Conservation (phyloP, 2,888 invertebrate species). For the Scaptomyza caliginosa region DNA sequence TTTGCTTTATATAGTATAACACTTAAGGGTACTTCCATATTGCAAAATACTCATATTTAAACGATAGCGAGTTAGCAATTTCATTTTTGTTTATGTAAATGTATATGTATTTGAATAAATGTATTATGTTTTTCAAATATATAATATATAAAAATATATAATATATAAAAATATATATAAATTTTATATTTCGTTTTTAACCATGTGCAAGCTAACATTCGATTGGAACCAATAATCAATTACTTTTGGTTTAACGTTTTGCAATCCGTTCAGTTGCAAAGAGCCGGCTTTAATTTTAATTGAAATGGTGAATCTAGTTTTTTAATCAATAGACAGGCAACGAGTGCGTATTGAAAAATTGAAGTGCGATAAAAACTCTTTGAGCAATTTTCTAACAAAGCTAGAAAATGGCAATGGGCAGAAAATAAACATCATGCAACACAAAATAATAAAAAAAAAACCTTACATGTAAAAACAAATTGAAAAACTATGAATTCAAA, state of each 20-base stretch:
- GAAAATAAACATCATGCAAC: neutral
- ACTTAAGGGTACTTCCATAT: no score
- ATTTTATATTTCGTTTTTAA: neutral
- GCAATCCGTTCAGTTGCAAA: conserved; percentile 5
- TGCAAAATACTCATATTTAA: no score
- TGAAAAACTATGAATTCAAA: conserved; percentile 24
- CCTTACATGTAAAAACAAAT: conserved; percentile 1
- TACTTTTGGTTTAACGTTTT: neutral
- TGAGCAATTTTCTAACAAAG: conserved; percentile 42
- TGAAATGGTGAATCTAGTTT: conserved; percentile 24
- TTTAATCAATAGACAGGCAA: conserved; percentile 43
- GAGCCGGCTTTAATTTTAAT: conserved; percentile 28
- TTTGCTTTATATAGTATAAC: no score
- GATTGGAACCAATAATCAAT: neutral
- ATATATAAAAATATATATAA: no score
- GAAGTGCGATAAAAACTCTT: conserved; percentile 36
- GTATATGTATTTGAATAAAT: no score
- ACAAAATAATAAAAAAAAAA: conserved; percentile 6
- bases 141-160: no score
- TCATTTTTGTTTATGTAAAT: no score
- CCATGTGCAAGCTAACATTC: neutral
- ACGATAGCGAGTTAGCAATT: neutral
- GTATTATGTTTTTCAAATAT: neutral
- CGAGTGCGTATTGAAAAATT: conserved; percentile 25
- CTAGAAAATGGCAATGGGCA: conserved; percentile 1